Base-by-base conservation (phyloP, 2,888 invertebrate species). In the Druceiella hillmani region DNA sequence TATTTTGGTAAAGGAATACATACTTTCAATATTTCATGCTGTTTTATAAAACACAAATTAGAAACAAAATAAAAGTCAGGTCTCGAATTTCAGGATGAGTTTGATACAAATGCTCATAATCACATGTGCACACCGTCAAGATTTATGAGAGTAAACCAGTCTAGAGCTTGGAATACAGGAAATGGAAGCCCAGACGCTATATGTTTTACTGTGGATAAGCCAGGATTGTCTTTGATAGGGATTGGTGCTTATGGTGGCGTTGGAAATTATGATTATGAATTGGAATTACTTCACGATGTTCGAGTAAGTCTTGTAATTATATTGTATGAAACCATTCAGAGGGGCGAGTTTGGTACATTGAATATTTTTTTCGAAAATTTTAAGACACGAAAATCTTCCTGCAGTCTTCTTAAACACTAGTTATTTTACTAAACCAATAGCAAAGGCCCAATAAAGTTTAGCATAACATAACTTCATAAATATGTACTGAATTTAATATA, bases 161-260 rank as follows among this genome's bases (percentile, higher is more conserved):
- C 86, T 32, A 80, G 92, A 28, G 87, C 89, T 1, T 98, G 98
- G 98, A 95, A 97, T 60, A 93, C 95, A 0, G 93, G 95, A 3
- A 93, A 92, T 59, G 95, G 95, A 17, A 92, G 92, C 6, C 92
- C 95, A 0, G 98, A 99, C 66, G 95, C 95, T 1, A 87, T 99
- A 52, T 90, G 90, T 54, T 93, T 97, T 56, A 83, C 86, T 20
- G 94, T 97, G 6, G 95, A 98, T 66, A 76, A 87, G 12, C 75
- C 87, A 0, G 95, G 95, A 2, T 81, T 97, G 30, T 81, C 87
- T 14, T 77, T 98, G 25, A 87, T 87, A 16, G 98, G 97, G 1
- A 87, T 87, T 3, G 86, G 86, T 52, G 82, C 95, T 17, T 98
- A 90, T 59, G 88, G 89, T 1, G 95, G 95, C 0, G 79, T 83